These are phyloP conservation scores for Pogonocherus hispidulus DNA, from an alignment of 2,888 invertebrate species.

Conservation along the genomic window DNA sequence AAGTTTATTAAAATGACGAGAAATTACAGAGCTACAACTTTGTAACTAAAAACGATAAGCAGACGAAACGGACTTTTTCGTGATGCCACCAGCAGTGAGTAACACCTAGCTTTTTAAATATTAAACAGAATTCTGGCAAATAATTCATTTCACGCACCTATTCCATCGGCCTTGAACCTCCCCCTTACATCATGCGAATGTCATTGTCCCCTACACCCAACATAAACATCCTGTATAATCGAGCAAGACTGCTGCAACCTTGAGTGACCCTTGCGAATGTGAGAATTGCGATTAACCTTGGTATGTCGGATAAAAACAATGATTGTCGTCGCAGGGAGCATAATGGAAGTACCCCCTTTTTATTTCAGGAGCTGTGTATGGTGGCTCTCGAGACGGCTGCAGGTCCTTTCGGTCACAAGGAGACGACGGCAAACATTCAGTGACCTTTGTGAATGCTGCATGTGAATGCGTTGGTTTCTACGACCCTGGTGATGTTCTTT, in stretches of 20 bases:
- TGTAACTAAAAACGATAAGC: background rate
- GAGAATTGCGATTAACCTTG: conserved; percentile 33
- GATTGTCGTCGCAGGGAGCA: background rate
- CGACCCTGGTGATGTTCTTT: too few species aligned
- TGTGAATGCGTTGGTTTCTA: too few species aligned
- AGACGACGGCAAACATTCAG: too few species aligned
- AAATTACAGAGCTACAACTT: too few species aligned
- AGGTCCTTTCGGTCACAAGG: too few species aligned
- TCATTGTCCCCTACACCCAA: conserved; percentile 18
- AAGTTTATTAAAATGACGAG: conserved; percentile 17
- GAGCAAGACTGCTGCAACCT: too few species aligned
- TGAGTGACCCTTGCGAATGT: conserved; percentile 29
- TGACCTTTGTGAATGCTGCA: too few species aligned
- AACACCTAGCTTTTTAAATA: conserved; percentile 2
- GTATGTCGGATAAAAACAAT: conserved; percentile 6
- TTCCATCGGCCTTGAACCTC: conserved; percentile 19
- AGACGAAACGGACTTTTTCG: background rate
- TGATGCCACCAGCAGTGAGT: background rate
- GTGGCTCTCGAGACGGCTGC: too few species aligned
- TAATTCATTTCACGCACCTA: conserved; percentile 1
- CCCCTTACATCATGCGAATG: conserved; percentile 16
- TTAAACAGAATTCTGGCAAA: background rate
- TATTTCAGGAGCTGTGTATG: too few species aligned
- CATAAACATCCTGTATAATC: conserved; percentile 30
- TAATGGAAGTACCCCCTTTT: too few species aligned